A percentile compares a stretch with the other conserved stretches of the same genome.
Conservation (phyloP, 2,888 invertebrate genomes). For the Hydroisotoma schaefferi region DNA sequence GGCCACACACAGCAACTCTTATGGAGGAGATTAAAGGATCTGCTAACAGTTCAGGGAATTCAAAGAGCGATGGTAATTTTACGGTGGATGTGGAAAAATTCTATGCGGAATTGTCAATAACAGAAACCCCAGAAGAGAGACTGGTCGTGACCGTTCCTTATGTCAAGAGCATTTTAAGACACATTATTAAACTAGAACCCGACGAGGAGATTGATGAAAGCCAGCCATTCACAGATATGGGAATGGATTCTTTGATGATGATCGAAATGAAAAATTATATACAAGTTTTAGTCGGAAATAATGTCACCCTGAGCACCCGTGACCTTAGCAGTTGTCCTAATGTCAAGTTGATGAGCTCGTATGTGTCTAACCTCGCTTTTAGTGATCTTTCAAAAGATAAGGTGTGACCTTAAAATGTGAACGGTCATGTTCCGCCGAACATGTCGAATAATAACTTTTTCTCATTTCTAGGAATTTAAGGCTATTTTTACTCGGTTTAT, state of each 20-base stretch:
- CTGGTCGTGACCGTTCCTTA: too few relatives aligned
- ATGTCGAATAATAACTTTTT: too few relatives aligned
- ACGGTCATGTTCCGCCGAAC: too few relatives aligned
- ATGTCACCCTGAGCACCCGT: slow-evolving; percentile 26
- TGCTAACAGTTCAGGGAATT: slow-evolving; percentile 14
- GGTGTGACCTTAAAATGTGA: too few relatives aligned
- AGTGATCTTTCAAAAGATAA: too few relatives aligned
- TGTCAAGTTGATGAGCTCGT: too few relatives aligned
- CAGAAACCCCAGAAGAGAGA: too few relatives aligned
- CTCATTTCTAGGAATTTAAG: too few relatives aligned
- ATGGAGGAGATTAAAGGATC: slow-evolving; percentile 29
- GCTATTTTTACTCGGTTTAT: too few relatives aligned
- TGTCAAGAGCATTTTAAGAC: slow-evolving; percentile 17
- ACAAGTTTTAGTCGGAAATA: slow-evolving; percentile 33
- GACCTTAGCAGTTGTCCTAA: too few relatives aligned
- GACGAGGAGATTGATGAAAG: slow-evolving; percentile 29
- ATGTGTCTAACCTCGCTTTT: too few relatives aligned
- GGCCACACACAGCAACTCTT: slow-evolving; percentile 20
- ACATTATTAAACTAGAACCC: slow-evolving; percentile 32
- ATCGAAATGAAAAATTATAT: slow-evolving; percentile 35
- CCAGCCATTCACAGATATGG: slow-evolving; percentile 28
- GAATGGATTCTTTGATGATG: slow-evolving; percentile 31
- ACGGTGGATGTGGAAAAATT: slow-evolving; percentile 10
- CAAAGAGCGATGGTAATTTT: slow-evolving; percentile 7
- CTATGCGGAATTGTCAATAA: too few relatives aligned